Conservation (phyloP, 2,888 invertebrate species). For the Zootermopsis nevadensis region DNA sequence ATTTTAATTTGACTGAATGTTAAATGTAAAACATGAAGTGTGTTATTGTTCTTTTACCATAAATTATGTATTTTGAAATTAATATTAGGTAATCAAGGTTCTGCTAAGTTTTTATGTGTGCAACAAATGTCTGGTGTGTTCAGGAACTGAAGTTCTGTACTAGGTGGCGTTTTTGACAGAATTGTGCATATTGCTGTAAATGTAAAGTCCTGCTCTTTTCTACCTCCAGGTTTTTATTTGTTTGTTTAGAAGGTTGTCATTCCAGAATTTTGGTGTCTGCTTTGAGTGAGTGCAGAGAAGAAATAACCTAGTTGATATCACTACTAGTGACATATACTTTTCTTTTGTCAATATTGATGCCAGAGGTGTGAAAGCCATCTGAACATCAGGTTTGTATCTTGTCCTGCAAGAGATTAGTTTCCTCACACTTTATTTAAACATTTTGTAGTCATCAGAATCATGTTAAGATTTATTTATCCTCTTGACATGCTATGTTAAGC, state of each 20-base stretch:
- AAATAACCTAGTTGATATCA: background rate
- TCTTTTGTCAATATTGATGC: background rate
- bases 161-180: background rate
- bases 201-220: background rate
- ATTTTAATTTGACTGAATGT: no score
- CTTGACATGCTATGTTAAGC: background rate
- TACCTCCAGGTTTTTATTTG: conserved; percentile 7
- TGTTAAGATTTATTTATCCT: background rate
- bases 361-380: background rate
- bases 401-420: background rate
- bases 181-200: background rate
- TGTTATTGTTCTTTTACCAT: no score
- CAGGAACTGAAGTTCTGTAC: background rate
- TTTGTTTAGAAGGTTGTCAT: conserved; percentile 11
- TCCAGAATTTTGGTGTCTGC: conserved; percentile 11
- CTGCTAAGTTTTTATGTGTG: no score
- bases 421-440: background rate
- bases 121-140: background rate
- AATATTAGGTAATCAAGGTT: no score
- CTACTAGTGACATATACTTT: background rate
- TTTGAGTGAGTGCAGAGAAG: background rate
- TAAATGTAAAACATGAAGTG: no score
- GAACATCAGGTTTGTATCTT: background rate
- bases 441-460: background rate
- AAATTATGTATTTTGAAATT: no score